Base-by-base conservation (phyloP, 2,888 invertebrate species). In the Nomada fucata region DNA sequence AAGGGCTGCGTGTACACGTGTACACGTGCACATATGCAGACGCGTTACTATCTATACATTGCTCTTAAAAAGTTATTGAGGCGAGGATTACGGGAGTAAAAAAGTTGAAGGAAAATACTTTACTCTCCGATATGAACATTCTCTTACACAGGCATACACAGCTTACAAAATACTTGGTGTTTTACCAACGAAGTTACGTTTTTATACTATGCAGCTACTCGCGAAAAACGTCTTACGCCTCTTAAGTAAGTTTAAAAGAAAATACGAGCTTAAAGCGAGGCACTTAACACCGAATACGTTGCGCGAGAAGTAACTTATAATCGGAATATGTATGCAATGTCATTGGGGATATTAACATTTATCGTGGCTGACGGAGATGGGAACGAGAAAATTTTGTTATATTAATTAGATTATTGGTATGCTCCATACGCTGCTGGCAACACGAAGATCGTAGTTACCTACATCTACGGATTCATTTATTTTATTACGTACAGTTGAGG, bases 361-460 rank as follows among this genome's bases (percentile, higher is more conserved):
- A 77, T 82, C 77, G 71, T 64, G 20, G 55, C 36, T 18, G 13
- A 18, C n/a, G 23, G 60, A n/a, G 60, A 61, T 63, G 36, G 29
- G 61, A 75, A 70, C 63, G 36, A 42, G 64, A 73, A 70, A 60
- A 59, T 79, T 47, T 65, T 84, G 81, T 84, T 88, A 73, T 79
- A 73, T 82, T 81, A 88, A 88, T 73, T 82, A 64, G 59, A 82
- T 81, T 79, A 77, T 82, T 83, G 87, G 86, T 85, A 85, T 85
- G 85, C 88, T 82, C 83, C 86, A 84, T 78, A 64, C 73, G 76
- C 64, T 44, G 74, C 69, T 85, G 76, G 65, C 59, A 79, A 72
- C 86, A 79, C 72, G 69, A 59, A 82, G 89, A 88, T 87, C 79
- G 84, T 82, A 87, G 89, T 88, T 90, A 88, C 84, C 87, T 71